These are phyloP conservation scores for Artibeus jamaicensis DNA, from an alignment of 2,797 vertebrate species.

Conservation along the genomic window DNA sequence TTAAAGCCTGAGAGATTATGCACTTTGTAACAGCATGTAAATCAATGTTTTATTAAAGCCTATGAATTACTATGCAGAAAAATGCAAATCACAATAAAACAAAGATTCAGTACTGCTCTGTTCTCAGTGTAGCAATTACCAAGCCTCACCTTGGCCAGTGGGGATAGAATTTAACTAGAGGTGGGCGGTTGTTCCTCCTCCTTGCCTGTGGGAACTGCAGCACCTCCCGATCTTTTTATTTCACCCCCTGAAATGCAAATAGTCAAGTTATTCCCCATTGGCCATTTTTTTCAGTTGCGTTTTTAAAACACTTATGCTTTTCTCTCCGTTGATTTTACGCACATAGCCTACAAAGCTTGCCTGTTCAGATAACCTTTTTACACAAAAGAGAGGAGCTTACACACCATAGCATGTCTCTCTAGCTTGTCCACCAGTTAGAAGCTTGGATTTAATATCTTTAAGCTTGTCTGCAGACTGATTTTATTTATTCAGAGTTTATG, in stretches of 20 bases:
- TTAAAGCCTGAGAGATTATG: conserved; percentile 69
- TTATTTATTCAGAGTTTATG: conserved; percentile 78
- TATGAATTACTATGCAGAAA: conserved; percentile 70
- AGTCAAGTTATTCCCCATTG: background rate
- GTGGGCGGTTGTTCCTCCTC: background rate
- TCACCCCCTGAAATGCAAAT: background rate
- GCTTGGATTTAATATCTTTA: conserved; percentile 75
- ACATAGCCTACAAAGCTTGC: conserved; percentile 63
- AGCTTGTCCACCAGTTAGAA: conserved; percentile 68
- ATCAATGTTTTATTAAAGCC: conserved; percentile 78
- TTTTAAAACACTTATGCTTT: conserved; percentile 47
- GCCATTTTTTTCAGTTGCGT: background rate
- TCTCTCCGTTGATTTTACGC: conserved; percentile 72
- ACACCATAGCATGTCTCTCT: conserved; percentile 57
- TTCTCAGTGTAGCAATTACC: conserved; percentile 38
- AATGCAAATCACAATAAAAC: conserved; percentile 68
- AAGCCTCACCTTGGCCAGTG: background rate
- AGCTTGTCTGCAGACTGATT: conserved; percentile 72
- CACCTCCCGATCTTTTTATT: background rate
- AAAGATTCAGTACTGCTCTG: background rate
- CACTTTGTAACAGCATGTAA: conserved; percentile 67
- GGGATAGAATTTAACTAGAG: background rate
- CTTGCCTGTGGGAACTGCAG: background rate
- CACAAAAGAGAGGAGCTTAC: conserved; percentile 69
- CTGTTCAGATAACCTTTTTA: conserved; percentile 72